Base-by-base conservation (phyloP, 2,797 vertebrate genomes). In the Cyprinodon diabolis region DNA sequence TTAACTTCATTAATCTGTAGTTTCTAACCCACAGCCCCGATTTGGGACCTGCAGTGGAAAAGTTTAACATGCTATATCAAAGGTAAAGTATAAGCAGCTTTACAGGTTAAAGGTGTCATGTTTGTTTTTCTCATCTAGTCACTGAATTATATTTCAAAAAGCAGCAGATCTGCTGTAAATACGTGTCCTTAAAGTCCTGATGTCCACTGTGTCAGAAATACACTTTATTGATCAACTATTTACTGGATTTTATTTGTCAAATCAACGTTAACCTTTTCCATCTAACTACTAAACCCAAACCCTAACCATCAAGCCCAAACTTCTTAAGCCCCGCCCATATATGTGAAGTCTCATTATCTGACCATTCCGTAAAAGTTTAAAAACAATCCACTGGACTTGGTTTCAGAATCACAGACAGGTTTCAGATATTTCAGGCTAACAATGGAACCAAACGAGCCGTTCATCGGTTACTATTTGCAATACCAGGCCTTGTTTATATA, bases 11-110 rank as follows among this genome's bases (percentile, higher is more conserved):
- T 60, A 15, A 35, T 37, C 14, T 60, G 13, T 10, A 30, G 6
- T 58, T 17, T 58, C 5, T 37, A 14, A 17, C 37, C 7, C 57
- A 60, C 58, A 62, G 58, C 4, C 8, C 35, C 19, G 30, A 37
- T 19, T 35, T 19, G 30, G 35, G 1, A 60, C 30, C 37, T 30
- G 35, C 58, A 40, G 58, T 19, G 37, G 3, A 19, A 62, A 62
- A 0, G 30, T 4, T 40, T 0, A 9, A 0, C 9, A 37, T 35
- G 37, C 4, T 62, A 40, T 0, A 0, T 7, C 2, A 10, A 62
- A 62, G 58, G 58, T 62, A 40, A 30, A 40, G 3, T n/a, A 62
- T 9, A 55, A 37, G 37, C 35, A 10, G 4, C 3, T 19, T 10
- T 37, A 1, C 15, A 6, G 2, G 3, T 17, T 49, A 0, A 17